Conservation (phyloP, 2,113 vertebrate genomes). For the Uropsilus gracilis region DNA sequence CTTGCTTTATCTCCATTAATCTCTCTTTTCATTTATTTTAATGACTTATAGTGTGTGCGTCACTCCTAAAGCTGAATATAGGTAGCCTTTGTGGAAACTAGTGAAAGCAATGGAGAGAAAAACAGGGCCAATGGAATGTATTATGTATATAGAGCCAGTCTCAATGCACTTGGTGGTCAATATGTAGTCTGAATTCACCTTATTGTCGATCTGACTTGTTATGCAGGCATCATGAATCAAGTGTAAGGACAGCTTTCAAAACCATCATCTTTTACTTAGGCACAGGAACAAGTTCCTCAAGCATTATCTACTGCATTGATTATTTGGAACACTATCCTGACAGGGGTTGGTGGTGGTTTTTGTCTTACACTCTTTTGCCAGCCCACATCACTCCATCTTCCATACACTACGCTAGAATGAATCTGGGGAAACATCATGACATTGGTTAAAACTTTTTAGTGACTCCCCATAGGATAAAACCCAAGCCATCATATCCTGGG, state of each 20-base stretch:
- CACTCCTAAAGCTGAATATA: not conserved
- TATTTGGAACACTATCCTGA: not conserved
- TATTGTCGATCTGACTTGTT: not conserved
- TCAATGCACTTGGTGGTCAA: not conserved
- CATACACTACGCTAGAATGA: not conserved
- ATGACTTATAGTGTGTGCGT: not conserved
- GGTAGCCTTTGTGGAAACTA: not conserved
- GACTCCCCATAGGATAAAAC: not conserved
- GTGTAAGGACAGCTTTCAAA: not conserved
- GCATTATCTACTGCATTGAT: not conserved
- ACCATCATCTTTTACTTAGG: not conserved
- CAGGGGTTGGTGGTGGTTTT: not conserved
- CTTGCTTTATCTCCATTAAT: not conserved
- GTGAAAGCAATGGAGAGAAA: not conserved
- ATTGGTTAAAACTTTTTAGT: not conserved
- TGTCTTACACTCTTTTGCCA: not conserved
- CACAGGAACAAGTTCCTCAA: not conserved
- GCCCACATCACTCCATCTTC: not conserved
- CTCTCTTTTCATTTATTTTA: not conserved
- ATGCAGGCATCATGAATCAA: not conserved
- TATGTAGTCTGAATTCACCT: not conserved
- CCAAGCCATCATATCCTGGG: not conserved
- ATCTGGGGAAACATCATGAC: not conserved
- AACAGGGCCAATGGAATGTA: not conserved
- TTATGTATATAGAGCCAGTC: not conserved